Evolutionary conservation across 1,140 invertebrate species (phyloP), one percentile per base, ranked within the genome.

Genomic region (Eueides isabella): DNA sequence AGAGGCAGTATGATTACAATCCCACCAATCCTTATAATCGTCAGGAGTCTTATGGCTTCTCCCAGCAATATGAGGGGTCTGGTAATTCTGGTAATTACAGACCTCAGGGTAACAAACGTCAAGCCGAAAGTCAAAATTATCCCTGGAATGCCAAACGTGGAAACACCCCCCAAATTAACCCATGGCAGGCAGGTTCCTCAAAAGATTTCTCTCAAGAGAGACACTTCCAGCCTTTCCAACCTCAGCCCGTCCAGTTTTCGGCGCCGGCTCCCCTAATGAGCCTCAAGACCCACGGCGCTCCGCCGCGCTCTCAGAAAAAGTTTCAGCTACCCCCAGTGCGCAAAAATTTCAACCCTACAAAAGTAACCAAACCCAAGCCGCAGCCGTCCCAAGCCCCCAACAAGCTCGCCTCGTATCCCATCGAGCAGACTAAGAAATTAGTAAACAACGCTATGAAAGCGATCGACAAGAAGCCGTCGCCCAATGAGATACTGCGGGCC

Each of bases 1-100:
- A 87, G 85, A 85, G 82, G 77, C 78, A 80, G 77, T 80, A 78
- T 78, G 73, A 76, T 62, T 74, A 75, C 71, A 38, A 77, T 29
- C 69, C 77, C 33, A 44, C 64, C 48, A 72, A 31, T 29, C 67
- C 41, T 19, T 76, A 75, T 71, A 63, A 74, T 70, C 74, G 68
- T 61, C 76, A 67, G 29, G 74, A 77, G 29, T 5, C 61, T 61
- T 72, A 70, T 63, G 55, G 31, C 62, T 41, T 26, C 48, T 61
- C 76, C 35, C 44, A 72, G 61, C 26, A 75, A 28, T 83, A 81
- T 61, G 74, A 81, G 19, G 48, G 69, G 35, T 75, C 70, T 61
- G 55, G 74, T 55, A 41, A 61, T 14, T 64, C 61, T 66, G 33
- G 62, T 41, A 70, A 75, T 41, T 68, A 68, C 69, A 67, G 31